Evolutionary conservation across 2,113 vertebrate genomes (phyloP).

Genomic region (Paradisaea rubra): DNA sequence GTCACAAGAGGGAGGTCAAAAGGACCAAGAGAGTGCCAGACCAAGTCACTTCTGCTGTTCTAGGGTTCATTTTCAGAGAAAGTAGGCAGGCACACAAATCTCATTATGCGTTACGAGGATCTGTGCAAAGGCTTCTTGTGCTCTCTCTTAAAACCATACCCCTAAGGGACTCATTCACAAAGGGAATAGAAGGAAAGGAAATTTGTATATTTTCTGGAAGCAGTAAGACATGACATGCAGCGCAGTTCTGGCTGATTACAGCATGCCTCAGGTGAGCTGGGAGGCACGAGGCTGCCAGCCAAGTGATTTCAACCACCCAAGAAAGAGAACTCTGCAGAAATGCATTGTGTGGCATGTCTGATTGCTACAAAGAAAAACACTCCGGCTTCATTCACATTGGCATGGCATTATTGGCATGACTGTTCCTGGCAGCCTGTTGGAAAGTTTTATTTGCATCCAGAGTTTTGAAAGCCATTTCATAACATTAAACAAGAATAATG

Average conservation of each 20-base stretch:
- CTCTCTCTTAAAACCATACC: not conserved
- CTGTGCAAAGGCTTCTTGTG: not conserved
- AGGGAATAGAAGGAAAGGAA: constrained; percentile 4
- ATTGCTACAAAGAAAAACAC: constrained; percentile 28
- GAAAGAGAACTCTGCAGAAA: constrained; percentile 43
- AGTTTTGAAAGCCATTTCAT: constrained; percentile 21
- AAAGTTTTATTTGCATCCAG: constrained; percentile 27
- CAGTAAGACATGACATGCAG: constrained; percentile 14
- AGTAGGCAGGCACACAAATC: constrained; percentile 5
- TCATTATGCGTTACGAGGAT: not conserved
- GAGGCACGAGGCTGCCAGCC: constrained; percentile 3
- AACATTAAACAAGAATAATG: not conserved
- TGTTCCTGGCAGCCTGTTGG: not conserved
- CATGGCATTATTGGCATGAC: not conserved
- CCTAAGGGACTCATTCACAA: constrained; percentile 43
- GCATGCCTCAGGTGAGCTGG: constrained; percentile 38
- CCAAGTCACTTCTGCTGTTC: not conserved
- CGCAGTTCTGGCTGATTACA: constrained; percentile 20
- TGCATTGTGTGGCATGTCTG: constrained; percentile 18
- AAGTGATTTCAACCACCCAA: constrained; percentile 26
- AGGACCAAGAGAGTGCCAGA: not conserved
- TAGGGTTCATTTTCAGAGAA: not conserved
- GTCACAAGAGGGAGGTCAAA: constrained; percentile 5
- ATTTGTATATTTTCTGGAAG: constrained; percentile 2
- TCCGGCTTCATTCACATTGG: not conserved